Base-by-base conservation (phyloP, 2,888 invertebrate species). In the Cylloceria caligata region DNA sequence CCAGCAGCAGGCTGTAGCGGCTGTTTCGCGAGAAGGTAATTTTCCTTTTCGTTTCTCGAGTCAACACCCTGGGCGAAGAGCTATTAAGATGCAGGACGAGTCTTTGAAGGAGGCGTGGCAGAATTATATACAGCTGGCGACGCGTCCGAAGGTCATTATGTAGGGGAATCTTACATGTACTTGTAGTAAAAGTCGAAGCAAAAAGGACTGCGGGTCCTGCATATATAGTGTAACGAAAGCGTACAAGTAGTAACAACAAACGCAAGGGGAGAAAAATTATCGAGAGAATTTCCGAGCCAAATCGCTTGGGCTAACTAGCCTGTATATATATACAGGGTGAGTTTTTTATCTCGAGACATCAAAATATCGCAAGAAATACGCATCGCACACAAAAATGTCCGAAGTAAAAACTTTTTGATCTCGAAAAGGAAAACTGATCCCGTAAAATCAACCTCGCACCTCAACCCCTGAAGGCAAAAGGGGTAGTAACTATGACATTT, bases 231-330 rank as follows among this genome's bases (percentile, higher is more conserved):
- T 55, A 62, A 80, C 55, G 78, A 27, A n/a, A 39, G 47, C 39
- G 5, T 6, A 19, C 34, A 39, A 80, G 60, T n/a, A n/a, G n/a
- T 64, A 57, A 57, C 45, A 45, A 55, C 67, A 68, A 64, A 73
- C 72, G 45, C 19, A n/a, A 27, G 45, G 68, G 55, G 30, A 47
- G 62, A 73, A 81, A 77, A 81, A 77, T 77, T 81, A 81, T 81
- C 67, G 81, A 34, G 62, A 52, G 39, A 72, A 81, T 77, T 81
- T 77, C 77, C 77, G 72, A 77, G 68, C 68, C 55, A 73, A 77
- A 81, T 73, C 67, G 67, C 60, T 77, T 55, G 55, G 47, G 60
- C 34, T 49, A 34, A 9, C 30, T 57, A 24, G 19, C 39, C 13
- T 49, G 16, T 47, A 11, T 47, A 16, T n/a, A 57, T n/a, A 9